phyloP scores from a whole-genome alignment of 2,797 vertebrate genomes.

The Botia kubotai region DNA sequence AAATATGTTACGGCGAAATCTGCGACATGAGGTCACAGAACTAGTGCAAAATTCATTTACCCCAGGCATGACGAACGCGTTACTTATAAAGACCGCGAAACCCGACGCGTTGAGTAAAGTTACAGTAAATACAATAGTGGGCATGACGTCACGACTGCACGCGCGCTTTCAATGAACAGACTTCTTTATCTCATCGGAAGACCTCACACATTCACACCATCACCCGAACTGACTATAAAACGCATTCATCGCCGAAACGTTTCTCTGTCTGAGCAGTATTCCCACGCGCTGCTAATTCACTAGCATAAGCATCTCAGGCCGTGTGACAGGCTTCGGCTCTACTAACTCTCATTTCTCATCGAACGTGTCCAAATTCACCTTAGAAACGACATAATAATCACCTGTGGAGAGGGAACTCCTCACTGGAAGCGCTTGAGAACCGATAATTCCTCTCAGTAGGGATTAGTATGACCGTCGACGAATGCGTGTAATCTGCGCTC shows the following conservation, averaged over 20 bases:
- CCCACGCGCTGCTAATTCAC: slow-evolving; percentile 60
- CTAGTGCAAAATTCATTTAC: neutral
- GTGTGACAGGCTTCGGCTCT: slow-evolving; percentile 70
- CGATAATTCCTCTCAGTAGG: slow-evolving; percentile 22
- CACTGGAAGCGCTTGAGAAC: slow-evolving; percentile 44
- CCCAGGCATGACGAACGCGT: neutral
- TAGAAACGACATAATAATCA: slow-evolving; percentile 50
- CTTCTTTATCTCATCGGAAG: neutral
- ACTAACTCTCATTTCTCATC: slow-evolving; percentile 66
- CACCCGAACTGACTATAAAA: neutral
- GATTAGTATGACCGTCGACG: slow-evolving; percentile 72
- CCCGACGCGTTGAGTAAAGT: neutral
- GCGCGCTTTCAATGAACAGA: slow-evolving; percentile 17
- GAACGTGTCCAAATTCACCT: slow-evolving; percentile 51
- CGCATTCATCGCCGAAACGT: neutral
- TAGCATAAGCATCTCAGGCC: slow-evolving; percentile 44
- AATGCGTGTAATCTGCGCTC: slow-evolving; percentile 72
- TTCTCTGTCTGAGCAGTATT: neutral
- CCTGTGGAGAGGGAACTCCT: slow-evolving; percentile 56
- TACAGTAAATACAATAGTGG: neutral
- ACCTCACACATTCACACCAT: neutral
- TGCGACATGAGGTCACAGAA: neutral
- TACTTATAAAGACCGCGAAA: neutral
- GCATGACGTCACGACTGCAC: neutral
- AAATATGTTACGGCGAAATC: neutral